These are phyloP conservation scores for Eristalis pertinax DNA, from an alignment of 2,888 invertebrate species.

Conservation along the genomic window DNA sequence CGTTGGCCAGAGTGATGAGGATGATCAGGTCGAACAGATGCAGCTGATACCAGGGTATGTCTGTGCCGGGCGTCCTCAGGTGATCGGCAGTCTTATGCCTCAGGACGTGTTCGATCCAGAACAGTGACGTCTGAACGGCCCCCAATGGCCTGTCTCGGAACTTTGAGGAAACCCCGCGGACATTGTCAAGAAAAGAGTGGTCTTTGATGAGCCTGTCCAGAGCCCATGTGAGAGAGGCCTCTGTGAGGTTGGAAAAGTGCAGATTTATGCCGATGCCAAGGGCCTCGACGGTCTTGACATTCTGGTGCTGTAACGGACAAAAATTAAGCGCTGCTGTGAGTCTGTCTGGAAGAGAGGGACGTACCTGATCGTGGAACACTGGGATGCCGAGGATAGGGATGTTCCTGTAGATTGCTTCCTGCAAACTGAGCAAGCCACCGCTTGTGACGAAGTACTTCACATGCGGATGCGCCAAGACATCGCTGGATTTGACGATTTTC, in stretches of 20 bases:
- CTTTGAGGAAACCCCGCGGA: slow-evolving; percentile 77
- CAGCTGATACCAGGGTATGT: slow-evolving; percentile 77
- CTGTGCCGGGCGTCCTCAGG: slow-evolving; percentile 77
- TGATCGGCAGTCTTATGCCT: slow-evolving; percentile 79
- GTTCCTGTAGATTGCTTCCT: slow-evolving; percentile 81
- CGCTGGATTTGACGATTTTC: slow-evolving; percentile 83
- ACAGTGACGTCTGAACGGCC: slow-evolving; percentile 80
- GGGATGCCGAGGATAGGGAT: slow-evolving; percentile 82
- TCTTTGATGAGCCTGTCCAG: slow-evolving; percentile 78
- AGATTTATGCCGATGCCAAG: slow-evolving; percentile 78
- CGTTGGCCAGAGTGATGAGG: slow-evolving; percentile 77
- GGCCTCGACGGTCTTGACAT: slow-evolving; percentile 76
- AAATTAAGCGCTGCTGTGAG: slow-evolving; percentile 18
- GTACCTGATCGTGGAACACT: slow-evolving; percentile 80
- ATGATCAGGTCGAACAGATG: slow-evolving; percentile 80
- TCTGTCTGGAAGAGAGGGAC: neutral
- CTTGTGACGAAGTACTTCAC: slow-evolving; percentile 81
- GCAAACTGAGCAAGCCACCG: slow-evolving; percentile 80
- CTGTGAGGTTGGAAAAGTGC: slow-evolving; percentile 77
- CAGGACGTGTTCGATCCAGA: slow-evolving; percentile 81
- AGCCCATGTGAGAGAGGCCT: slow-evolving; percentile 77
- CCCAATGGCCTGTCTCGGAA: slow-evolving; percentile 80
- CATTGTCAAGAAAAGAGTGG: slow-evolving; percentile 77
- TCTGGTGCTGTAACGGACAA: slow-evolving; percentile 75
- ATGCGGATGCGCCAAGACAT: slow-evolving; percentile 82